A percentile compares a stretch with the other conserved stretches of the same genome.
phyloP scores from a whole-genome alignment of 2,888 invertebrate species.

The Platypus cylindrus region DNA sequence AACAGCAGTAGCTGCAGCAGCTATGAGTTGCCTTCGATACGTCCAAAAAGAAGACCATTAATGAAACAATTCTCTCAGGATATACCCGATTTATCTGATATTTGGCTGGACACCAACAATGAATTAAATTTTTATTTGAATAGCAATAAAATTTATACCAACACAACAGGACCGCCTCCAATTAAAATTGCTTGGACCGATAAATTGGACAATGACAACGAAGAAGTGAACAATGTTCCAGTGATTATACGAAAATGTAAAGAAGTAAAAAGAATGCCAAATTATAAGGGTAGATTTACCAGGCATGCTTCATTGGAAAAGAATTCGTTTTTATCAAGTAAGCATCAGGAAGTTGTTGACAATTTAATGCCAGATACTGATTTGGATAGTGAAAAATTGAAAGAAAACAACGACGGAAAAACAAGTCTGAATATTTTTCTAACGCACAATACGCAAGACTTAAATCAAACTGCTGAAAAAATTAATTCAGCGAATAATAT shows the following conservation, averaged over 20 bases:
- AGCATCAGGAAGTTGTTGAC: constrained; percentile 40
- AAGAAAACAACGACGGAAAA: constrained; percentile 25
- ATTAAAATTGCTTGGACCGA: constrained; percentile 24
- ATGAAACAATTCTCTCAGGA: constrained; percentile 31
- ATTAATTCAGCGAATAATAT: constrained; percentile 3
- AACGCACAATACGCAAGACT: constrained; percentile 36
- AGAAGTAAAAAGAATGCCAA: constrained; percentile 21
- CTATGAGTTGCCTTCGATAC: constrained; percentile 22
- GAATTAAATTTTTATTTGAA: constrained; percentile 21
- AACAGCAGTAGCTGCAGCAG: constrained; percentile 31
- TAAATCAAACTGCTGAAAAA: constrained; percentile 8
- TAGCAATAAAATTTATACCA: constrained; percentile 13
- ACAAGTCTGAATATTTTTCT: constrained; percentile 49
- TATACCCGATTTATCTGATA: constrained; percentile 17
- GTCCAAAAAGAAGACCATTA: constrained; percentile 21
- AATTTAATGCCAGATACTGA: constrained; percentile 8
- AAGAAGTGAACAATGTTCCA: constrained; percentile 19
- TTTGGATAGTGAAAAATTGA: constrained; percentile 10
- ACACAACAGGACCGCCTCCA: constrained; percentile 18
- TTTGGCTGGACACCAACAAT: constrained; percentile 15
- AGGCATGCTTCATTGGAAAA: constrained; percentile 26
- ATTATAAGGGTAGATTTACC: constrained; percentile 22
- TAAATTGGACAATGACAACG: constrained; percentile 1
- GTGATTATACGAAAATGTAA: constrained; percentile 29
- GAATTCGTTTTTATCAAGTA: constrained; percentile 32